Conservation (phyloP, 2,888 invertebrate genomes). For the Eristalis intricaria region DNA sequence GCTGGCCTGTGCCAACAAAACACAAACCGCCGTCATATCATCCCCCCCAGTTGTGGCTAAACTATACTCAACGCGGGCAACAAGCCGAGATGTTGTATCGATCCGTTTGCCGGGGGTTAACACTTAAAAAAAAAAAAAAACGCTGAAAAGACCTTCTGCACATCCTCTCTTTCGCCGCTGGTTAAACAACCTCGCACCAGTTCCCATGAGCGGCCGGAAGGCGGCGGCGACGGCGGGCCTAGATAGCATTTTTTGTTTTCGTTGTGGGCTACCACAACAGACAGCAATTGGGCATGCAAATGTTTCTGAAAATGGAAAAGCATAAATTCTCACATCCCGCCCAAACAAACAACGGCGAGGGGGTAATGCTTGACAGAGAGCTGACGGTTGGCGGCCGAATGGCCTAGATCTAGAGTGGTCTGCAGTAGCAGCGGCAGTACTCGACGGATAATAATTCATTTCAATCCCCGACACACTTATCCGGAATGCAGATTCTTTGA, state of each 20-base stretch:
- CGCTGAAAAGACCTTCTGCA: slow-evolving; percentile 12
- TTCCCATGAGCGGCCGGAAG: slow-evolving; percentile 47
- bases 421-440: slow-evolving; percentile 13
- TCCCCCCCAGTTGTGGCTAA: slow-evolving; percentile 23
- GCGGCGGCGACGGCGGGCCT: slow-evolving; percentile 25
- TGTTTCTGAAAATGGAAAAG: slow-evolving; percentile 52
- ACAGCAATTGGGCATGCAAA: slow-evolving; percentile 38
- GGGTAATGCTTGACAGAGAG: slow-evolving; percentile 24
- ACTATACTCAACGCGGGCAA: slow-evolving; percentile 36
- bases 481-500: slow-evolving; percentile 66
- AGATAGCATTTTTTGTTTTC: slow-evolving; percentile 20
- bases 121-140: slow-evolving; percentile 66
- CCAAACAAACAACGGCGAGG: slow-evolving; percentile 34
- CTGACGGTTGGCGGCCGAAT: slow-evolving; percentile 36
- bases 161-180: slow-evolving; percentile 8
- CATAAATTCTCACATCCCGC: slow-evolving; percentile 61
- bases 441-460: slow-evolving; percentile 57
- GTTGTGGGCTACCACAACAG: slow-evolving; percentile 60
- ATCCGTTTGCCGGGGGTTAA: slow-evolving; percentile 22
- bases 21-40: slow-evolving; percentile 19
- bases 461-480: slow-evolving; percentile 56
- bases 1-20: slow-evolving; percentile 41
- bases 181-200: slow-evolving; percentile 67
- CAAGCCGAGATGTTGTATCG: background rate
- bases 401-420: slow-evolving; percentile 60